phyloP scores from a whole-genome alignment of 2,113 vertebrate species.

The Bothrops jararaca region DNA sequence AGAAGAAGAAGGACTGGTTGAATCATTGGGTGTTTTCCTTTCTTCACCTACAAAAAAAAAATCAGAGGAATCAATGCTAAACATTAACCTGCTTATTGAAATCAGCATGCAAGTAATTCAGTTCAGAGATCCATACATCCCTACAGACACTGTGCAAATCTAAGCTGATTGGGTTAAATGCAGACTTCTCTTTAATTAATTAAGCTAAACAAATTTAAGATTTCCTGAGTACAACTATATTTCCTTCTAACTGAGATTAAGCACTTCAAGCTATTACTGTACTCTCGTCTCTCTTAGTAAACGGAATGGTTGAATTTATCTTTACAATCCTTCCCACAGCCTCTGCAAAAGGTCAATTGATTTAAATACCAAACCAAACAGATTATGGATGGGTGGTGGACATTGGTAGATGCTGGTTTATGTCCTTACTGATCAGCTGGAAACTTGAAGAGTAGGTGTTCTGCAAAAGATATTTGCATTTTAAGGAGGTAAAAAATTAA shows the following conservation, averaged over 20 bases:
- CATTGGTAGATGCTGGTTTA: not conserved
- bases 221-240: not conserved
- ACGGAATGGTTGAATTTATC: not conserved
- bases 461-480: not conserved
- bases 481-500: not conserved
- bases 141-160: not conserved
- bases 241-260: not conserved
- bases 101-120: not conserved
- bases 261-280: not conserved
- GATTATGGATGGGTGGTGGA: not conserved
- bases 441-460: not conserved
- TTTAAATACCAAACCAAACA: not conserved
- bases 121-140: not conserved
- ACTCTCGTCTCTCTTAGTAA: not conserved
- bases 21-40: constrained; percentile 77
- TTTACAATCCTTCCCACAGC: not conserved
- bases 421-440: not conserved
- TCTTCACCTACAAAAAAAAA: constrained; percentile 69
- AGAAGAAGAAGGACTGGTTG: constrained; percentile 93
- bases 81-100: not conserved
- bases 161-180: not conserved
- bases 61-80: not conserved
- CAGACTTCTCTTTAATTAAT: not conserved
- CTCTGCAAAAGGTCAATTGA: not conserved
- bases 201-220: not conserved